Percentiles rank a stretch among this genome's conserved stretches.
Conservation (phyloP, 1,140 invertebrate genomes). For the Zaprionus davidi region DNA sequence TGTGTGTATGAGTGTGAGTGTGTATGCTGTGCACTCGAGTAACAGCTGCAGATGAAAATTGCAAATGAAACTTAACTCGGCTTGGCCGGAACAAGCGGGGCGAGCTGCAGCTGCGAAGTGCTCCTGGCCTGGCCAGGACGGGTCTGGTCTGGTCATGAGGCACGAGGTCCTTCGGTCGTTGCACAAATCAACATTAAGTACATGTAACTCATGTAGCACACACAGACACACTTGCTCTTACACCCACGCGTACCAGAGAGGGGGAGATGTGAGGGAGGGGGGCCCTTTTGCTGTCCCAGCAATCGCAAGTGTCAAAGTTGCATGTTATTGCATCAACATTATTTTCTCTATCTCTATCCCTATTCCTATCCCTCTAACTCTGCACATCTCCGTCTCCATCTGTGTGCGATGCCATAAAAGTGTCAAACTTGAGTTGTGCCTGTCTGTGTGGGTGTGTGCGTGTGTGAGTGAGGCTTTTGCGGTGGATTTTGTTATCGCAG, state of each 20-base stretch:
- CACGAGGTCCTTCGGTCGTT: slow-evolving; percentile 51
- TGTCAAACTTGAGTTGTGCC: slow-evolving; percentile 47
- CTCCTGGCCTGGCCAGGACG: slow-evolving; percentile 21
- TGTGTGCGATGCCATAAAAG: slow-evolving; percentile 29
- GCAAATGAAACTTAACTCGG: slow-evolving; percentile 75
- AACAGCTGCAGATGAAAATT: slow-evolving; percentile 80
- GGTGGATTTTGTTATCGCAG: slow-evolving; percentile 54
- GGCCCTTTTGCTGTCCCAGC: slow-evolving; percentile 15
- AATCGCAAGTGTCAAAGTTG: slow-evolving; percentile 72
- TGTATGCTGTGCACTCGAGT: slow-evolving; percentile 61
- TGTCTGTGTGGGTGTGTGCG: not conserved
- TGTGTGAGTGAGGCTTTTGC: slow-evolving; percentile 26
- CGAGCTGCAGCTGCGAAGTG: slow-evolving; percentile 41
- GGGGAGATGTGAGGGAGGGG: not conserved
- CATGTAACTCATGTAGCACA: slow-evolving; percentile 64
- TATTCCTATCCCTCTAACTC: not conserved
- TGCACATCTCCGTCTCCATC: slow-evolving; percentile 18
- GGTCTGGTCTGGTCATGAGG: slow-evolving; percentile 25
- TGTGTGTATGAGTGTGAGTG: slow-evolving; percentile 36
- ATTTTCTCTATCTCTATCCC: slow-evolving; percentile 44
- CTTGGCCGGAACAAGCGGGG: slow-evolving; percentile 40
- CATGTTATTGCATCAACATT: slow-evolving; percentile 79
- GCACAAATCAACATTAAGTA: slow-evolving; percentile 81
- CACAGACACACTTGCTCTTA: slow-evolving; percentile 19
- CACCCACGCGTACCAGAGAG: not conserved